Percentiles rank a stretch among this genome's conserved stretches.
These are phyloP conservation scores for Ochlodes sylvanus DNA, from an alignment of 2,888 invertebrate genomes.

Conservation along the genomic window DNA sequence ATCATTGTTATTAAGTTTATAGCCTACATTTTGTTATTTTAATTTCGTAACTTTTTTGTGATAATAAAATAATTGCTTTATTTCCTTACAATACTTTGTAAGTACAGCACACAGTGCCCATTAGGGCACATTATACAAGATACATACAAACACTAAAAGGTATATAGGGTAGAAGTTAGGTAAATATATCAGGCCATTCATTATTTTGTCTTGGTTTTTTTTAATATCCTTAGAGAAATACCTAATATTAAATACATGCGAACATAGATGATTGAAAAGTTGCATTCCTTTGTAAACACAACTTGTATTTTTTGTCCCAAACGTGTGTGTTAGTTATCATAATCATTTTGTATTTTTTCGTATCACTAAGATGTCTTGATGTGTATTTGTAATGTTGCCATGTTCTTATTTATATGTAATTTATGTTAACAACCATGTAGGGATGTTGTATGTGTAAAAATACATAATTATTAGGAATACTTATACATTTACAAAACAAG, in stretches of 20 bases:
- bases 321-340: neutral
- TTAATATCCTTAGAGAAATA: neutral
- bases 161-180: too few species aligned
- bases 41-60: too few species aligned
- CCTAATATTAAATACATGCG: neutral
- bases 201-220: neutral
- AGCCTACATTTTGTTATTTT: too few species aligned
- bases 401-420: neutral
- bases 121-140: too few species aligned
- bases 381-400: conserved; percentile 15
- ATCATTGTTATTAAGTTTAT: too few species aligned
- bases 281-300: neutral
- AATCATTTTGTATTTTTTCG: neutral
- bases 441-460: neutral
- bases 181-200: too few species aligned
- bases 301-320: neutral
- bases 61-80: too few species aligned
- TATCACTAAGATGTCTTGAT: neutral
- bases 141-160: too few species aligned
- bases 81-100: too few species aligned
- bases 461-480: conserved; percentile 2
- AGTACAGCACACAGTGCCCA: too few species aligned
- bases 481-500: neutral
- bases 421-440: neutral
- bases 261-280: too few species aligned